phyloP scores from a whole-genome alignment of 2,797 vertebrate species.

The Spea hammondii region DNA sequence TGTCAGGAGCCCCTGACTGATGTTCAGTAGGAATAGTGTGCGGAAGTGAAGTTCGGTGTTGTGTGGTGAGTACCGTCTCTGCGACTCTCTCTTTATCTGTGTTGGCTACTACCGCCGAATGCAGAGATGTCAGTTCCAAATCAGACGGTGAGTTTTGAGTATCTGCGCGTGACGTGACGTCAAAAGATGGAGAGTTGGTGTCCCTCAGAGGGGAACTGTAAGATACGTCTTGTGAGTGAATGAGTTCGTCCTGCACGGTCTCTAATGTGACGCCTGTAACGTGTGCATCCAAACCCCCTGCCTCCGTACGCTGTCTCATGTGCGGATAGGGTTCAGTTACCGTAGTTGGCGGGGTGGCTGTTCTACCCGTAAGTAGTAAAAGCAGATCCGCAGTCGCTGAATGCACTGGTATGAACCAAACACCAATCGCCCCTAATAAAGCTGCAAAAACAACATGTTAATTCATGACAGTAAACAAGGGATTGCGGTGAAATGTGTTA shows the following conservation, averaged over 20 bases:
- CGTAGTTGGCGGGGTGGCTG: background rate
- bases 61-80: background rate
- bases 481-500: too few relatives aligned
- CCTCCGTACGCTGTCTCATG: background rate
- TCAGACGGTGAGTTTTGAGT: background rate
- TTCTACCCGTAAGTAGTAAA: slow-evolving; percentile 8
- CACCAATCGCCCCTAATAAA: slow-evolving; percentile 10
- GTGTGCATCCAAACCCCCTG: background rate
- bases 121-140: background rate
- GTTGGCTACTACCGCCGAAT: background rate
- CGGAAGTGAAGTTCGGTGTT: background rate
- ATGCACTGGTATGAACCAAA: slow-evolving; percentile 27
- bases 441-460: slow-evolving; percentile 25
- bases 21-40: background rate
- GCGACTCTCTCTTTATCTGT: background rate
- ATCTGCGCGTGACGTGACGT: background rate
- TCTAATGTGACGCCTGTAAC: background rate
- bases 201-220: background rate
- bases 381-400: slow-evolving; percentile 27
- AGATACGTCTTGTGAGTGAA: background rate
- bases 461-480: too few relatives aligned
- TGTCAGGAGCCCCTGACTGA: background rate
- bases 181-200: background rate
- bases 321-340: background rate
- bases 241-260: too few relatives aligned